Conservation (phyloP, 2,113 vertebrate genomes). For the Pseudorhombus dupliciocellatus region DNA sequence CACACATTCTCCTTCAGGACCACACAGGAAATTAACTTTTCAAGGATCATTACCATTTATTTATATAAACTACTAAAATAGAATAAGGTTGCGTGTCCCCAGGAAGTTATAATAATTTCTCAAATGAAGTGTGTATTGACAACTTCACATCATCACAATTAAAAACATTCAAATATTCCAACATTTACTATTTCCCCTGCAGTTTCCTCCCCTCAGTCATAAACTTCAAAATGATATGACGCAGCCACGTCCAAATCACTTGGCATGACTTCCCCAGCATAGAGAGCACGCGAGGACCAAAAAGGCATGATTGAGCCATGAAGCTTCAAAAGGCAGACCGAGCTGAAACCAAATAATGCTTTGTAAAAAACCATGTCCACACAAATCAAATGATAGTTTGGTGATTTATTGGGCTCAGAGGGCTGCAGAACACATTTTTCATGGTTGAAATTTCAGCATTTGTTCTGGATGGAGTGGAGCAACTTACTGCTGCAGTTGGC, state of each 20-base stretch:
- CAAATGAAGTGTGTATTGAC: not conserved
- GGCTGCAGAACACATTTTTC: not conserved
- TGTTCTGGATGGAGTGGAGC: not conserved
- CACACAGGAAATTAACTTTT: conserved; percentile 10
- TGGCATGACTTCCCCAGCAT: conserved; percentile 23
- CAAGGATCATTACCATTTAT: not conserved
- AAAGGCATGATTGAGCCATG: not conserved
- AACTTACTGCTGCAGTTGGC: not conserved
- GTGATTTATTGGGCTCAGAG: conserved; percentile 1
- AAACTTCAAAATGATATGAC: conserved; percentile 22
- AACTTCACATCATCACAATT: conserved; percentile 7
- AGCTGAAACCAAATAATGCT: conserved; percentile 14
- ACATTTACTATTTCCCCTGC: not conserved
- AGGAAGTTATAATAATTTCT: not conserved
- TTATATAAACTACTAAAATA: not conserved
- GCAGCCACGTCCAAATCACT: conserved; percentile 29
- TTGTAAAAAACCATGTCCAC: conserved; percentile 8
- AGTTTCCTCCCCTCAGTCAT: conserved; percentile 8
- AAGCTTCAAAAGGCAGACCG: conserved; percentile 31
- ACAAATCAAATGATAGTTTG: conserved; percentile 12
- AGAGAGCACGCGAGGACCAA: conserved; percentile 16
- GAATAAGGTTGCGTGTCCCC: not conserved
- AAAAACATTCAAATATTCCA: not conserved
- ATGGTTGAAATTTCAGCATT: not conserved
- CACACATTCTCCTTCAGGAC: conserved; percentile 8